A percentile compares a stretch with the other conserved stretches of the same genome.
phyloP scores from a whole-genome alignment of 2,888 invertebrate genomes.

The Strigamia maritima region DNA sequence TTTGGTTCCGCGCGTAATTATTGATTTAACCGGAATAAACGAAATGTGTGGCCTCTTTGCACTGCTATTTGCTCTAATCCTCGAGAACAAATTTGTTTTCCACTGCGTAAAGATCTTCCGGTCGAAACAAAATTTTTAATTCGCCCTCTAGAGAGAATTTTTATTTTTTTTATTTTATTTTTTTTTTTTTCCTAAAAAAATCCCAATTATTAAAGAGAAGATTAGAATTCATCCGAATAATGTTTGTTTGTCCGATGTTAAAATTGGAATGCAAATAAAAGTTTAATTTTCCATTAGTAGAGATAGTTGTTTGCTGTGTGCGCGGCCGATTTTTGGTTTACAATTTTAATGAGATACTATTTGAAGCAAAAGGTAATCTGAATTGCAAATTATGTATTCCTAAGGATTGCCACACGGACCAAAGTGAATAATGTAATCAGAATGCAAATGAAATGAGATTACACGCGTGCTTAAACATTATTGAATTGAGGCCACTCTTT shows the following conservation, averaged over 20 bases:
- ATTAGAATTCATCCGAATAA: slow-evolving; percentile 8
- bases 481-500: slow-evolving; percentile 13
- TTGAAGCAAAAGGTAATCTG: slow-evolving; percentile 34
- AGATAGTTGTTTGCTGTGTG: background rate
- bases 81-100: slow-evolving; percentile 20
- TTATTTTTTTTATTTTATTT: background rate
- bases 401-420: slow-evolving; percentile 32
- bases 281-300: slow-evolving; percentile 32
- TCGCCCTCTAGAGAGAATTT: background rate
- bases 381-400: slow-evolving; percentile 34
- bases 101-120: background rate
- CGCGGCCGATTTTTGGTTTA: slow-evolving; percentile 17
- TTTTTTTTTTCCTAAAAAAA: background rate
- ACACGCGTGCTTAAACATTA: slow-evolving; percentile 30
- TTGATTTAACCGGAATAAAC: slow-evolving; percentile 27
- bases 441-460: slow-evolving; percentile 29
- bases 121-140: background rate
- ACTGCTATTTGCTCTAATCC: slow-evolving; percentile 24
- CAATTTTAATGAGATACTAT: slow-evolving; percentile 29
- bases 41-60: slow-evolving; percentile 8
- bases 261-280: slow-evolving; percentile 30
- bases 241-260: background rate
- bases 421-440: slow-evolving; percentile 31
- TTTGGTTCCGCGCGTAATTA: slow-evolving; percentile 27
- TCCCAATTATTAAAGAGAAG: background rate